Conservation (phyloP, 1,140 invertebrate species). For the Elymnias hypermnestra region DNA sequence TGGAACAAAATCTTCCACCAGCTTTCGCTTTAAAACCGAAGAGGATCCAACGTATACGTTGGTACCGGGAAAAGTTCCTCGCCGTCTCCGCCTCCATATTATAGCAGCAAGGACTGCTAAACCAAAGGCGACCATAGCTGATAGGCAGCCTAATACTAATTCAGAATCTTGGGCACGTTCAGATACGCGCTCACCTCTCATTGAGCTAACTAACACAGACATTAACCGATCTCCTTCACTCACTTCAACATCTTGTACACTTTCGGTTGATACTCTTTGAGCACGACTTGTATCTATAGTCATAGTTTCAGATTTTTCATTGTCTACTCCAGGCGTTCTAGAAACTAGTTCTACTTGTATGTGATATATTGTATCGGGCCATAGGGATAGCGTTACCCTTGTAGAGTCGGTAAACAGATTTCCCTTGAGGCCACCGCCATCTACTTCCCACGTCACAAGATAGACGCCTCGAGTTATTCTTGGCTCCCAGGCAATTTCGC, state of each 20-base stretch:
- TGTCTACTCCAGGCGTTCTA: constrained; percentile 76
- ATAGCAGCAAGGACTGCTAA: constrained; percentile 71
- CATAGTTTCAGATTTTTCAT: constrained; percentile 79
- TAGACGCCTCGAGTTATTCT: constrained; percentile 81
- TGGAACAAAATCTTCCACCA: constrained; percentile 76
- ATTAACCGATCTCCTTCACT: constrained; percentile 75
- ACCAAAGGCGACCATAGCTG: constrained; percentile 76
- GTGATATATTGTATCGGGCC: constrained; percentile 88
- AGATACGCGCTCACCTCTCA: constrained; percentile 74
- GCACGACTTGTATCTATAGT: constrained; percentile 78
- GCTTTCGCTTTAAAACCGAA: constrained; percentile 75
- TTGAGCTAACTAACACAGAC: constrained; percentile 77
- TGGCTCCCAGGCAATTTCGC: constrained; percentile 85
- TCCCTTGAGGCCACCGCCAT: constrained; percentile 87
- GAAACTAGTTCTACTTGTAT: constrained; percentile 84
- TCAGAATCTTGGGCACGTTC: constrained; percentile 74
- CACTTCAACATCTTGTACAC: constrained; percentile 77
- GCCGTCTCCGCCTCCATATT: constrained; percentile 74
- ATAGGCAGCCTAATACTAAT: constrained; percentile 72
- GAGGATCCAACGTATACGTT: constrained; percentile 78
- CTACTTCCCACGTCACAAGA: constrained; percentile 89
- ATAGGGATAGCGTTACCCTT: constrained; percentile 84
- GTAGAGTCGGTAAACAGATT: constrained; percentile 89
- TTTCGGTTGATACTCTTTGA: constrained; percentile 78
- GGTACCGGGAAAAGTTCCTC: constrained; percentile 74